Conservation (phyloP, 2,797 vertebrate species). For the Simalia tracyae region DNA sequence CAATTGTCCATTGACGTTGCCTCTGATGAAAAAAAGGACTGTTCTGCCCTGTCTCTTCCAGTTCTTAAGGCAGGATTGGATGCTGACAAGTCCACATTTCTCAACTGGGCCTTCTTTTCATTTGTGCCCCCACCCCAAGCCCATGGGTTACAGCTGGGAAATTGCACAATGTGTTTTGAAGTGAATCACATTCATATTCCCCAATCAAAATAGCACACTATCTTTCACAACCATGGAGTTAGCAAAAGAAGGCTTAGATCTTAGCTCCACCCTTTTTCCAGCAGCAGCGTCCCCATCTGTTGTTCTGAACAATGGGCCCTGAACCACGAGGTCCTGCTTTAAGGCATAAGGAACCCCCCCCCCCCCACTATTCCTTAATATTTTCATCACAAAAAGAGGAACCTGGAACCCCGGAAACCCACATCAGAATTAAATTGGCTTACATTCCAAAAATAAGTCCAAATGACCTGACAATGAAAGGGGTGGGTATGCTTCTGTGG, state of each 20-base stretch:
- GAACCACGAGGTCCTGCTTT: not conserved
- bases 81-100: not conserved
- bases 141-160: rapidly evolving
- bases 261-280: not conserved
- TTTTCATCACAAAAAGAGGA: slow-evolving; percentile 39
- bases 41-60: not conserved
- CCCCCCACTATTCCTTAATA: not conserved
- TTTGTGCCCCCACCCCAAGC: not conserved
- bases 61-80: not conserved
- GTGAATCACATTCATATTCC: slow-evolving; percentile 27
- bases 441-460: slow-evolving; percentile 36
- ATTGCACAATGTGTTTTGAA: slow-evolving; percentile 25
- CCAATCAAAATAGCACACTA: slow-evolving; percentile 28
- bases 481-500: not conserved
- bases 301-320: not conserved
- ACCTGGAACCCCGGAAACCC: slow-evolving; percentile 11
- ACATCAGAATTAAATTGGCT: not conserved
- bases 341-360: not conserved
- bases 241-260: not conserved
- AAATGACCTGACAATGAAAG: not conserved
- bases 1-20: not conserved
- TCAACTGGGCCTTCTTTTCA: not conserved
- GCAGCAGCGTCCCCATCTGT: not conserved
- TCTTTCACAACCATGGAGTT: slow-evolving; percentile 40
- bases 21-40: not conserved